Conservation (phyloP, 2,888 invertebrate genomes). For the Pharmacophagus antenor region DNA sequence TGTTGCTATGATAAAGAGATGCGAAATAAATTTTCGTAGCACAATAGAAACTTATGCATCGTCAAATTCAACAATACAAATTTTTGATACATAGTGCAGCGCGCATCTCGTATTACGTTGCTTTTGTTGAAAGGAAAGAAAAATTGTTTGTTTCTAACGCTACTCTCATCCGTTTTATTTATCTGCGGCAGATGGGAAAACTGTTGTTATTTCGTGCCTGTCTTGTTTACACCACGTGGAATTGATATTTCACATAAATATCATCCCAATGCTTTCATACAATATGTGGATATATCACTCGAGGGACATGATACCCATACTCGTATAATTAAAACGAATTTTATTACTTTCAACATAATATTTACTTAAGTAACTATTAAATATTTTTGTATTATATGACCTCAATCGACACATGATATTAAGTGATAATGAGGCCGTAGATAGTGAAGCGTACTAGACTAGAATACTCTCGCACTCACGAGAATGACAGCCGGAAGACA, state of each 20-base stretch:
- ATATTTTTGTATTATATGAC: no score
- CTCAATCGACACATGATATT: no score
- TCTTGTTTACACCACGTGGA: neutral
- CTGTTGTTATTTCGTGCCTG: slow-evolving; percentile 4
- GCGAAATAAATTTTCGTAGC: slow-evolving; percentile 6
- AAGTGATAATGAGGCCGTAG: no score
- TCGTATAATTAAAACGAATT: no score
- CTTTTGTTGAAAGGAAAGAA: slow-evolving; percentile 16
- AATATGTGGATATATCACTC: neutral
- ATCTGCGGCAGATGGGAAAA: slow-evolving; percentile 18
- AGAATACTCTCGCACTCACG: no score
- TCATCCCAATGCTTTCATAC: neutral
- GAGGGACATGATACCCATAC: no score
- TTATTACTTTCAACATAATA: no score
- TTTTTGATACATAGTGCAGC: slow-evolving; percentile 6
- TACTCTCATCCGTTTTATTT: slow-evolving; percentile 24
- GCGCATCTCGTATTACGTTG: slow-evolving; percentile 18
- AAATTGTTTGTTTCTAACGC: slow-evolving; percentile 20
- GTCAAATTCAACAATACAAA: slow-evolving; percentile 16
- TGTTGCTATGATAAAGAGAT: neutral
- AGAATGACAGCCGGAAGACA: no score
- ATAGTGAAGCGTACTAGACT: no score
- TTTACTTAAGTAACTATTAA: no score
- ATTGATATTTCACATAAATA: neutral
- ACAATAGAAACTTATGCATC: slow-evolving; percentile 6